Evolutionary conservation across 1,140 invertebrate species (phyloP).

Genomic region (Macrotrachela quadricornifera): DNA sequence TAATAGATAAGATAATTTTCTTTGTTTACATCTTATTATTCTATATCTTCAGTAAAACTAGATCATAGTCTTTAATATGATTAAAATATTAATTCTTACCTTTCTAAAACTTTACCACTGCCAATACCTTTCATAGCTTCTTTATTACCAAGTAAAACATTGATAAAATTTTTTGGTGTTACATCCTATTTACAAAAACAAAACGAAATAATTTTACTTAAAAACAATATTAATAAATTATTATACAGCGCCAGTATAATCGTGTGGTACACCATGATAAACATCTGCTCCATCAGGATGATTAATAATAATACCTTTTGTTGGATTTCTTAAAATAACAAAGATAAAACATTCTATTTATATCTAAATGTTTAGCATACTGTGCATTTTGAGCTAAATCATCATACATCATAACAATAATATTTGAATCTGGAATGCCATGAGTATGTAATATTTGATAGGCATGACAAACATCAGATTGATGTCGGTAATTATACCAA

Average conservation of each 20-base stretch:
- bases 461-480: conserved; percentile 42
- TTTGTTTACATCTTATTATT: too few species aligned
- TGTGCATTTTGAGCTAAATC: conserved; percentile 37
- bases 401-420: conserved; percentile 44
- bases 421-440: conserved; percentile 38
- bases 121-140: conserved; percentile 30
- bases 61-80: too few species aligned
- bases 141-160: conserved; percentile 35
- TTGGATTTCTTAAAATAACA: conserved; percentile 34
- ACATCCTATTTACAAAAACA: conserved; percentile 27
- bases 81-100: conserved; percentile 18
- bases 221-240: background rate
- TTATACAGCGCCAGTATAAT: conserved; percentile 35
- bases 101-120: conserved; percentile 36
- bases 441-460: conserved; percentile 39
- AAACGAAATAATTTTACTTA: conserved; percentile 2
- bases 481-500: conserved; percentile 41
- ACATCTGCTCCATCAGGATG: conserved; percentile 38
- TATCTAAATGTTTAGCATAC: conserved; percentile 19
- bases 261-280: conserved; percentile 37
- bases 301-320: conserved; percentile 39
- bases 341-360: background rate
- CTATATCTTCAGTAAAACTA: too few species aligned
- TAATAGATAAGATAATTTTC: too few species aligned
- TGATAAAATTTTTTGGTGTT: conserved; percentile 36